Evolutionary conservation across 2,113 vertebrate species (phyloP).

Genomic region (Guaruba guarouba): DNA sequence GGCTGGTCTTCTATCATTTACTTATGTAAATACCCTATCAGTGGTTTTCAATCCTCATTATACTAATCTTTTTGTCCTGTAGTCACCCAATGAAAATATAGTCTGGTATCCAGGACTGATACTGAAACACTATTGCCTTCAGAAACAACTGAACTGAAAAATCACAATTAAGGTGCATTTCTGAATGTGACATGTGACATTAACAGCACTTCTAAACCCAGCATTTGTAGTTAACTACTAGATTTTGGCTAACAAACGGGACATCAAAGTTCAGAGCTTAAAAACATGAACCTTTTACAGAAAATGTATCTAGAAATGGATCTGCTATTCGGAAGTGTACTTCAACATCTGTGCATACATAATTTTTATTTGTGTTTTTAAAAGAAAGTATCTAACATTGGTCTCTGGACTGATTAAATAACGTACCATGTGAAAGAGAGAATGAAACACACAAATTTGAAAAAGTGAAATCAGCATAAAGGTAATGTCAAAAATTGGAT

Average conservation of each 20-base stretch:
- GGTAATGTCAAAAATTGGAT: conserved; percentile 46
- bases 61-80: conserved; percentile 36
- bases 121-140: conserved; percentile 26
- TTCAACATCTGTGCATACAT: not conserved
- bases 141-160: conserved; percentile 32
- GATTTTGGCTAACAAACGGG: not conserved
- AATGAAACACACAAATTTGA: not conserved
- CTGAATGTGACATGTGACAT: not conserved
- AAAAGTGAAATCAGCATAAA: conserved; percentile 43
- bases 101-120: not conserved
- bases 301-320: not conserved
- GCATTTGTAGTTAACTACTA: not conserved
- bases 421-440: not conserved
- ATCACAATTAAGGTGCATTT: conserved; percentile 18
- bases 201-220: conserved; percentile 7
- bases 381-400: not conserved
- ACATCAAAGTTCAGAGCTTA: not conserved
- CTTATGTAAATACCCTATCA: conserved; percentile 61
- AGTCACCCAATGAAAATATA: conserved; percentile 12
- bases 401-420: conserved; percentile 1
- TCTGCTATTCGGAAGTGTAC: not conserved
- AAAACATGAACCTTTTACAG: not conserved
- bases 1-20: conserved; percentile 63
- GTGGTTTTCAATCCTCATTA: conserved; percentile 52
- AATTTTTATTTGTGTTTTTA: not conserved